Evolutionary conservation across 2,888 invertebrate genomes (phyloP), one percentile per base, ranked within the genome.

Genomic region (Lydus trimaculatus): DNA sequence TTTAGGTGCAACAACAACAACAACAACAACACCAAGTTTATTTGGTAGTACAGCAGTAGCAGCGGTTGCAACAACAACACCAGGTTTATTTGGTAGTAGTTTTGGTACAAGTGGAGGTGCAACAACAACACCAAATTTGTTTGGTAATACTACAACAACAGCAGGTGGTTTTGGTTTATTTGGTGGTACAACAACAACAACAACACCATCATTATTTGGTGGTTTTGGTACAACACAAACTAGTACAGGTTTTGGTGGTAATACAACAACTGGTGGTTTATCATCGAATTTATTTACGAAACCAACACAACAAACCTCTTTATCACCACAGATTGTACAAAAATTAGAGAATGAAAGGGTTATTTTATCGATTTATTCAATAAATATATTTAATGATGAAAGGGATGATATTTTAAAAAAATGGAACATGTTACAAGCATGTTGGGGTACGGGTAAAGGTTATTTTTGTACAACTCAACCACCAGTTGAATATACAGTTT

Each of bases 391-490:
- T 83, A 96, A 96, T 17, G 99, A 99, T 84, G 99, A 99, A 82
- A 88, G 98, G 39, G 99, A 99, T 83, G 92, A 92, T 69, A 93
- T 97, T 31, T 88, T 99, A 33, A 96, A 96, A 2, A 94, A 95
- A 82, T 97, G 97, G 94, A 99, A 99, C 84, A 92, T 97, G 79
- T 87, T 99, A 61, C 98, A 98, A 85, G 94, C 95, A 0, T 90
- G 92, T 72, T 94, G 94, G 94, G 96, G 95, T 20, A 91, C 90
- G 15, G 97, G 97, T 4, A 92, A 93, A 84, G 91, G 92, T 0
- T 96, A 92, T 82, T 96, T 94, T 83, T 91, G 91, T 39, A 89
- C 91, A 63, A 91, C 90, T 75, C 92, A 92, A 7, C 91, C 91
- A 1, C 92, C 96, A 0, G 90, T 97, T 7, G 94, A 94, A 65